Evolutionary conservation across 2,797 vertebrate species (phyloP), one percentile per base, ranked within the genome.

Genomic region (Schizothorax lantsangensis): DNA sequence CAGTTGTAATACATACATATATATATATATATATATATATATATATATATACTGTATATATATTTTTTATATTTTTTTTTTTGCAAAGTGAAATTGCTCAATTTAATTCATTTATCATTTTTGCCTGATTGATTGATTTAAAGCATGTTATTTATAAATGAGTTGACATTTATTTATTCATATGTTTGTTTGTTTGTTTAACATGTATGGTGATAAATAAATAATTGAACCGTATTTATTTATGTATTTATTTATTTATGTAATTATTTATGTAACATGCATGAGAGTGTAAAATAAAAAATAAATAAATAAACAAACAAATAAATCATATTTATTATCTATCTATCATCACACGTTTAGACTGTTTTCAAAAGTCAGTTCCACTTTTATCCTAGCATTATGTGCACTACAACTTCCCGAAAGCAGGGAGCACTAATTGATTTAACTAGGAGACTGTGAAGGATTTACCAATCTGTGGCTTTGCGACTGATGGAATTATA

Each of bases 361-460:
- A 45, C 74, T 66, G 54, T 83, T 83, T 85, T 78, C 80, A 26
- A 72, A n/a, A 85, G 83, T 49, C 54, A 57, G 21, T 87, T 81
- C 81, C 81, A 84, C 47, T 79, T 47, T 85, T 86, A 71, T 82
- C 30, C 26, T 86, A 85, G 54, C 84, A 71, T 66, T 30, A 17
- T 17, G 81, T 71, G 84, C 81, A 74, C 86, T 38, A 81, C 85
- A 90, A 89, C 90, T 91, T 91, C 88, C 91, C 89, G 89, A 91
- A 88, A 89, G 88, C 84, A 71, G 30, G 73, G 84, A 78, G 83
- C 47, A 78, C 87, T 91, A 90, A 92, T 92, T 90, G 90, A 91
- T 92, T 92, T 90, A 90, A 91, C 88, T 91, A 89, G 89, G 88
- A 86, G 90, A 89, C 92, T 90, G 89, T 91, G 91, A 91, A 91